Base-by-base conservation (phyloP, 2,113 vertebrate genomes). In the Tursiops truncatus region DNA sequence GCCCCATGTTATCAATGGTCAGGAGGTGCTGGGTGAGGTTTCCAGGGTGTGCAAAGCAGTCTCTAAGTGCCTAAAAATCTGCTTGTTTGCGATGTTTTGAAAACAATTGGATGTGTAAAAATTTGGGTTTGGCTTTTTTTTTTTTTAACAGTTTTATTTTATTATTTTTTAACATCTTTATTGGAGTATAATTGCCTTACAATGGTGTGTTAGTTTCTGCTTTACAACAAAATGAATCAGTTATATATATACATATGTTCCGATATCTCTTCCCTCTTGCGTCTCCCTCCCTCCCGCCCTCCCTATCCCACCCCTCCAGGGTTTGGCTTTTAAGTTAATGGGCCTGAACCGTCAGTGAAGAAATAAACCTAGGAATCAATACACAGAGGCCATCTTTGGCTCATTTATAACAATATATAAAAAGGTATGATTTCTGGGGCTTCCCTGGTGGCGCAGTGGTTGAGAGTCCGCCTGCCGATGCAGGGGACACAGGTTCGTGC, bases 301-400 rank as follows among this genome's bases (percentile, higher is more conserved):
- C 44, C 44, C 44, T 44, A 44, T 47, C 44, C 44, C 44, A 47
- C 44, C 44, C 9, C 44, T 47, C 44, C 44, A 47, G 65, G 65
- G 36, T 76, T 84, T 95, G 87, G 36, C 79, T 90, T 95, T 89
- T 90, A 95, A 83, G 62, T 17, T 84, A 95, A 77, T 73, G 65
- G 60, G 13, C 58, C 56, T 92, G 41, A 92, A 84, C 25, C 36
- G 8, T 38, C n/a, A 73, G 56, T 73, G 74, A 87, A 76, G 62
- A 60, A 81, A 65, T 56, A 88, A 88, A 82, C 8, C 13, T 73
- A 73, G 56, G n/a, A 47, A 58, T 68, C 67, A 63, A 67, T 25
- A 67, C 8, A 26, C 83, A 81, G 47, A 67, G 23, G 25, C 58
- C 67, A 47, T 88, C 58, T 67, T 74, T 67, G 83, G 58, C 94